Evolutionary conservation across 53 echinoderm and acorn worm genomes (phyloP), one percentile per base, ranked within the genome.

Genomic region (Paracentrotus lividus): DNA sequence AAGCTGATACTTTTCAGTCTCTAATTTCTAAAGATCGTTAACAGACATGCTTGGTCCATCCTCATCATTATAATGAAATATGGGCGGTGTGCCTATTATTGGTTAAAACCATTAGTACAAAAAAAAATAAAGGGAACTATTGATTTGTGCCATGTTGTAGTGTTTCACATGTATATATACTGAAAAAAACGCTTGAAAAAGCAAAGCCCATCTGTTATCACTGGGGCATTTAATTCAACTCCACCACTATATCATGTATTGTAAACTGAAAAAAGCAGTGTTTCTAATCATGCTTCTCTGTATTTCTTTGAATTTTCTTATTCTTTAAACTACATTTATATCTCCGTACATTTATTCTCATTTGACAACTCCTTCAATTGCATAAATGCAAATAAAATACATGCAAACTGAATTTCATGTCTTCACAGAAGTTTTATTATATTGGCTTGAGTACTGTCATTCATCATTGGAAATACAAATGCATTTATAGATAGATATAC

Each of bases 331-430:
- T 43, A 12, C n/a, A n/a, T n/a, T n/a, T 47, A 47, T 47, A 78
- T 81, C 2, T n/a, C 21, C 26, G 45, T 81, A 81, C 21, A 24
- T 32, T 72, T 40, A 72, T 3, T 18, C 40, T n/a, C 12, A 49
- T 81, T 81, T 81, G 81, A 81, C 81, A 81, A 81, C 81, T 81
- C 81, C 81, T 10, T 81, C 77, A 45, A 81, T 23, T 81, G 81
- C 81, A 47, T 81, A 81, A 81, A 47, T 81, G 81, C 81, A 27
- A 81, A 81, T 81, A 81, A 81, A 81, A n/a, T 81, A 81, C 81
- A 47, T 47, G 81, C 81, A 47, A 81, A 81, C 81, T 47, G 47
- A 81, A n/a, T 77, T 10, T 45, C 24, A 32, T 44, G 44, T 81
- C 40, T 72, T 72, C 72, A 72, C 18, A 18, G 72, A 72, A 38